A percentile compares a stretch with the other conserved stretches of the same genome.
Evolutionary conservation across 2,113 vertebrate genomes (phyloP).

Genomic region (Haplotaxodon microlepis): DNA sequence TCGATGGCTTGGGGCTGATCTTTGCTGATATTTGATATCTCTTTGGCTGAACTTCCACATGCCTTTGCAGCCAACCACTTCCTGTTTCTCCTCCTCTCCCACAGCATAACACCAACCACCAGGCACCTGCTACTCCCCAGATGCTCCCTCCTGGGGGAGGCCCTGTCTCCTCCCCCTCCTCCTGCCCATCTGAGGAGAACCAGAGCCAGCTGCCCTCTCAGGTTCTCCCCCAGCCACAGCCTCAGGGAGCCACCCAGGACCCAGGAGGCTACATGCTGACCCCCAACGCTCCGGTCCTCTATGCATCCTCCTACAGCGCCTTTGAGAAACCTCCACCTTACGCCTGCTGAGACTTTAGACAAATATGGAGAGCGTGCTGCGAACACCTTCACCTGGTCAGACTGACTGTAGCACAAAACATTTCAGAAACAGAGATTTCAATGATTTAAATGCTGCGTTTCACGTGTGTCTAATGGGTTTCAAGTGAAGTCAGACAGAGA

Average conservation of each 20-base stretch:
- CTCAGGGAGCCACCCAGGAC: constrained; percentile 74
- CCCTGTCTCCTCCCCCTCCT: constrained; percentile 4
- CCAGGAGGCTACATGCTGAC: constrained; percentile 71
- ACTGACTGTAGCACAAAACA: constrained; percentile 21
- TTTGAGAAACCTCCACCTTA: constrained; percentile 93
- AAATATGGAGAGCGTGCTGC: background rate
- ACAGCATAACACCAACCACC: constrained; percentile 62
- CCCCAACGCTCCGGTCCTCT: constrained; percentile 74
- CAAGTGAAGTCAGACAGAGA: background rate
- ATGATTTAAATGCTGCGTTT: background rate
- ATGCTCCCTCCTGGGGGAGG: constrained; percentile 68
- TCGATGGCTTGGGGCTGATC: background rate
- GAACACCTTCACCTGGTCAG: background rate
- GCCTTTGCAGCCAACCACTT: background rate
- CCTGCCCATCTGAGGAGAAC: constrained; percentile 70
- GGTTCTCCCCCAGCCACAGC: constrained; percentile 50
- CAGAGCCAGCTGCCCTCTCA: constrained; percentile 71
- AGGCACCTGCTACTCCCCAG: constrained; percentile 62
- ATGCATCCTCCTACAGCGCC: constrained; percentile 65
- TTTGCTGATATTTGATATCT: background rate
- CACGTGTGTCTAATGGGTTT: background rate
- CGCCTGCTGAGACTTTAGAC: constrained; percentile 68
- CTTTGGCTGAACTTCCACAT: background rate
- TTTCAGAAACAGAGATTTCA: background rate
- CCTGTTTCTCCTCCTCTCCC: constrained; percentile 11